Evolutionary conservation across 2,797 vertebrate genomes (phyloP).

Genomic region (Channallabes apus): DNA sequence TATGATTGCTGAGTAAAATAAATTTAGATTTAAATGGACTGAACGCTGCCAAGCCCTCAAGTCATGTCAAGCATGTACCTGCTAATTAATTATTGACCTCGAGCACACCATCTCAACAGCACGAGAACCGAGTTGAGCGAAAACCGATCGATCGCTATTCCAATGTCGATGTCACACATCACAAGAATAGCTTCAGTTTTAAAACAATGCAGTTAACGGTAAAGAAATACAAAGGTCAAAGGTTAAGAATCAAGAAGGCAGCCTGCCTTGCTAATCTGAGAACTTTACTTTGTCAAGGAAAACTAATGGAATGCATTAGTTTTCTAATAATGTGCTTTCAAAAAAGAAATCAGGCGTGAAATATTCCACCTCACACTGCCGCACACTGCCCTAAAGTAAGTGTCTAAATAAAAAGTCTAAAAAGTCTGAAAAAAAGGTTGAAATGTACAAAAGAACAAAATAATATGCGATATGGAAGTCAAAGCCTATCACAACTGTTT

Average conservation of each 20-base stretch:
- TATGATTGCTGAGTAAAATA: background rate
- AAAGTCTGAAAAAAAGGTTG: background rate
- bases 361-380: background rate
- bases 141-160: constrained; percentile 67
- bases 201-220: background rate
- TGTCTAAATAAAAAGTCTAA: no score
- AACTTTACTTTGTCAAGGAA: constrained; percentile 24
- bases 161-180: constrained; percentile 2
- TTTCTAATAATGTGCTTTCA: background rate
- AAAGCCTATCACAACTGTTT: no score
- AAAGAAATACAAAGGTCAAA: constrained; percentile 29
- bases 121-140: constrained; percentile 64
- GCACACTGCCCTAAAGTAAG: constrained; percentile 2
- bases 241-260: constrained; percentile 41
- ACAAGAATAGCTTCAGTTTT: background rate
- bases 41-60: background rate
- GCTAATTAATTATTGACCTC: constrained; percentile 70
- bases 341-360: background rate
- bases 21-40: background rate
- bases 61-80: constrained; percentile 56
- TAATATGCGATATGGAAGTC: background rate
- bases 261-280: constrained; percentile 8
- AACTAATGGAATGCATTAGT: background rate
- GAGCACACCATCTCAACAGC: constrained; percentile 58
- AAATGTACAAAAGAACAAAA: background rate